Evolutionary conservation across 2,797 vertebrate genomes (phyloP).

Genomic region (Austrolebias charrua): DNA sequence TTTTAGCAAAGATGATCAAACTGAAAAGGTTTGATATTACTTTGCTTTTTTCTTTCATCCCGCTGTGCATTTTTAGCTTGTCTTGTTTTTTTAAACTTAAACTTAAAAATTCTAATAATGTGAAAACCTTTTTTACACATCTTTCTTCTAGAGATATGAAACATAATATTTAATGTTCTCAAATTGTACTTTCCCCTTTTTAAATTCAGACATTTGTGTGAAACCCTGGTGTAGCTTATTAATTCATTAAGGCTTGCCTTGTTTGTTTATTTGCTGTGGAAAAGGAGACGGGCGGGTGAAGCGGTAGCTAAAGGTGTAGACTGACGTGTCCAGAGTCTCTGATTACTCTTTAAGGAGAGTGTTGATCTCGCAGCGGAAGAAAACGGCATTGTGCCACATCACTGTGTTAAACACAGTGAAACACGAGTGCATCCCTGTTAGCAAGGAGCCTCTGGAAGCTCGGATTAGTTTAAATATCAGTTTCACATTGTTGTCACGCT

Average conservation of each 20-base stretch:
- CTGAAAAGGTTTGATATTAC: not conserved
- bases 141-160: too few species aligned
- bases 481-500: constrained; percentile 12
- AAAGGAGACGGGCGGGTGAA: constrained; percentile 25
- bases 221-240: not conserved
- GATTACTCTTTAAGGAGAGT: constrained; percentile 52
- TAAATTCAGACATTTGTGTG: not conserved
- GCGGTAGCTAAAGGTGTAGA: constrained; percentile 34
- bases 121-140: too few species aligned
- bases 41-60: not conserved
- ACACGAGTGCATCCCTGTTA: constrained; percentile 35
- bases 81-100: not conserved
- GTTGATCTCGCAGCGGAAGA: constrained; percentile 26
- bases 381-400: constrained; percentile 13
- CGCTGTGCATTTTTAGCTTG: not conserved
- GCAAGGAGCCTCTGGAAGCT: constrained; percentile 1
- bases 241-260: constrained; percentile 17
- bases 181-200: not conserved
- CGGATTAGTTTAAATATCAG: constrained; percentile 26
- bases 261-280: constrained; percentile 20
- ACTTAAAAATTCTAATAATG: too few species aligned
- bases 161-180: not conserved
- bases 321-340: constrained; percentile 41
- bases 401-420: constrained; percentile 33
- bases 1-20: not conserved